These are phyloP conservation scores for Percopsis omiscomaycus DNA, from an alignment of 2,797 vertebrate species.

Conservation along the genomic window DNA sequence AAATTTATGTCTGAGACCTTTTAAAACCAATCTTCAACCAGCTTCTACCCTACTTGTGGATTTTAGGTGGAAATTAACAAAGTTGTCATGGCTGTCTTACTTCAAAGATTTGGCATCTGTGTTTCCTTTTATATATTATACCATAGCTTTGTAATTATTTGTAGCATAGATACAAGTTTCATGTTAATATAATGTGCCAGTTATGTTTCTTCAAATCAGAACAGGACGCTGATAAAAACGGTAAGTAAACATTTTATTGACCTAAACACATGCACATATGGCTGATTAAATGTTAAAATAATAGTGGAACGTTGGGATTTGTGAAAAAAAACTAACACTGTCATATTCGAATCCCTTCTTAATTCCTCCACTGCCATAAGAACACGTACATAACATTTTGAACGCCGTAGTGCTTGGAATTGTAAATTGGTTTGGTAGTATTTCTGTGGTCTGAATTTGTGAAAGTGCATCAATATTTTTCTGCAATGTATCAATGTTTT, in stretches of 20 bases:
- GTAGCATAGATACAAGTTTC: no score
- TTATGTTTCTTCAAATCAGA: slow-evolving; percentile 27
- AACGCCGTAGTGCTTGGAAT: slow-evolving; percentile 58
- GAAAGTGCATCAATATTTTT: slow-evolving; percentile 68
- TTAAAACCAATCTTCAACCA: no score
- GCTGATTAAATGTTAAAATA: slow-evolving; percentile 63
- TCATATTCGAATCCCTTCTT: slow-evolving; percentile 62
- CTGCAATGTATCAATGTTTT: slow-evolving; percentile 29
- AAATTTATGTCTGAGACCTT: no score
- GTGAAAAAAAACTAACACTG: slow-evolving; percentile 63
- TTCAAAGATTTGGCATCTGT: no score
- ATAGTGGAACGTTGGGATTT: slow-evolving; percentile 68
- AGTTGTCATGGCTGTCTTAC: no score
- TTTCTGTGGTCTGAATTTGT: slow-evolving; percentile 38
- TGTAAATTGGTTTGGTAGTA: not conserved
- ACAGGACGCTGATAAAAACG: slow-evolving; percentile 58
- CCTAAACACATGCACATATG: slow-evolving; percentile 79
- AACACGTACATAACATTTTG: slow-evolving; percentile 16
- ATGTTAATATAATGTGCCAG: no score
- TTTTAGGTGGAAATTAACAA: no score
- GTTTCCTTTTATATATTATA: no score
- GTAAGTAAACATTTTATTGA: slow-evolving; percentile 79
- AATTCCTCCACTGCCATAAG: slow-evolving; percentile 39
- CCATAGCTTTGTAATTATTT: no score
- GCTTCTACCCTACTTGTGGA: no score